Percentiles rank a stretch among this genome's conserved stretches.
These are phyloP conservation scores for Amphimedon queenslandica DNA, from an alignment of 37 sponge, comb jelly and placozoan genomes.

Conservation along the genomic window DNA sequence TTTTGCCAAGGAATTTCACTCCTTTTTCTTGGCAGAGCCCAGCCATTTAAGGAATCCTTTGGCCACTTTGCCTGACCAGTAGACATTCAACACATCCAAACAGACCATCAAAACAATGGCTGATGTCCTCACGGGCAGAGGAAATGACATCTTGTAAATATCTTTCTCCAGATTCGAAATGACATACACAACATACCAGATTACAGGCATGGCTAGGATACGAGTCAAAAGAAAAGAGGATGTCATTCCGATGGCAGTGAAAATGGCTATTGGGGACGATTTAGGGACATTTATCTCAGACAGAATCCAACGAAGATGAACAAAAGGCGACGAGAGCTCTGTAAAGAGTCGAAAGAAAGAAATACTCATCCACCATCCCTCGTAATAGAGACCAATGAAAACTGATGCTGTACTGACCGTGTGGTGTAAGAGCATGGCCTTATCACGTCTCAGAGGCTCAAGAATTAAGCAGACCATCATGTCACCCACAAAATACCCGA, in stretches of 20 bases:
- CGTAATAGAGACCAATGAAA: background rate
- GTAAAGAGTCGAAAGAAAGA: slow-evolving; percentile 1
- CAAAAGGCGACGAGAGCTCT: slow-evolving; percentile 62
- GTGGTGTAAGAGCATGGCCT: slow-evolving; percentile 34
- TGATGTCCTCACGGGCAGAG: too few relatives aligned
- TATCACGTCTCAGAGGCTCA: slow-evolving; percentile 16
- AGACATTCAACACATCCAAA: slow-evolving; percentile 63
- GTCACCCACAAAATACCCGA: slow-evolving; percentile 65
- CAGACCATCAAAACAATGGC: too few relatives aligned
- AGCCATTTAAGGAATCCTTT: slow-evolving; percentile 28
- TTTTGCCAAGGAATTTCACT: too few relatives aligned
- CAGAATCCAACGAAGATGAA: slow-evolving; percentile 36
- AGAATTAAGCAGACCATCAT: slow-evolving; percentile 38
- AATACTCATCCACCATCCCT: background rate
- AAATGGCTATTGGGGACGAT: background rate
- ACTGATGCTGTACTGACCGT: background rate
- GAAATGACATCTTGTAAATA: too few relatives aligned
- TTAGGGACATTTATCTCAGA: slow-evolving; percentile 5
- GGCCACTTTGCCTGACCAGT: slow-evolving; percentile 63
- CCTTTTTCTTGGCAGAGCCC: background rate
- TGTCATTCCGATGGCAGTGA: slow-evolving; percentile 38
- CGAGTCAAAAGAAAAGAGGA: slow-evolving; percentile 50
- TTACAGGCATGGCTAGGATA: slow-evolving; percentile 42
- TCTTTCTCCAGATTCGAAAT: too few relatives aligned
- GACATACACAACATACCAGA: slow-evolving; percentile 25